Conservation (phyloP, 2,113 vertebrate species). For the Pimephales promelas region DNA sequence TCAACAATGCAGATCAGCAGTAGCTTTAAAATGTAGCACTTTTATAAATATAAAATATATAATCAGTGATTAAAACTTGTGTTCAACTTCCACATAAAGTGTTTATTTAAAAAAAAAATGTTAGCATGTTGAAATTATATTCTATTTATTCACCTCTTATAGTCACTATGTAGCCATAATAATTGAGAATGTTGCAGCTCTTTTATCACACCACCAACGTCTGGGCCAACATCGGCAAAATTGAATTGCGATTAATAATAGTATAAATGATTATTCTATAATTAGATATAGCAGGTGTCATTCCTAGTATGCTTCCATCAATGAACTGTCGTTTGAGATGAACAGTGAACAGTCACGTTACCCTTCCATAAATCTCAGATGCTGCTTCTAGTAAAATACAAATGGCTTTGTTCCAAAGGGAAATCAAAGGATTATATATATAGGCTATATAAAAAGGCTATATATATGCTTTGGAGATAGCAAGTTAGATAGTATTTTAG, state of each 20-base stretch:
- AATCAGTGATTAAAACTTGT: neutral
- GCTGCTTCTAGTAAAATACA: neutral
- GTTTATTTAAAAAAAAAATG: slow-evolving; percentile 1
- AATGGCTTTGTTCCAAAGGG: slow-evolving; percentile 1
- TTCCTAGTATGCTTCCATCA: slow-evolving; percentile 8
- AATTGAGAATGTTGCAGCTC: neutral
- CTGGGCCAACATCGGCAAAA: neutral
- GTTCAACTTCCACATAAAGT: slow-evolving; percentile 5
- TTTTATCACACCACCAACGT: neutral
- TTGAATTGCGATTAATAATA: neutral
- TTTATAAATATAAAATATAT: slow-evolving; percentile 1
- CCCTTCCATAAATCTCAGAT: neutral
- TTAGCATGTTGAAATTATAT: neutral
- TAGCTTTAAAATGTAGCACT: slow-evolving; percentile 41
- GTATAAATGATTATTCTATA: neutral
- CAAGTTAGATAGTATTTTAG: neutral
- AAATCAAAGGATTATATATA: neutral
- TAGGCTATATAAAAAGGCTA: too few relatives aligned
- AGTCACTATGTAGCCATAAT: neutral
- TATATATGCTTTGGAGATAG: neutral
- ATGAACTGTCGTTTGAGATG: neutral
- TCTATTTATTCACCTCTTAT: neutral
- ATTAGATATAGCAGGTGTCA: neutral
- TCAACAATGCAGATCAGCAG: slow-evolving; percentile 22
- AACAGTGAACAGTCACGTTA: neutral